Evolutionary conservation across 2,888 invertebrate genomes (phyloP).

Genomic region (Eugnorisma glareosa): DNA sequence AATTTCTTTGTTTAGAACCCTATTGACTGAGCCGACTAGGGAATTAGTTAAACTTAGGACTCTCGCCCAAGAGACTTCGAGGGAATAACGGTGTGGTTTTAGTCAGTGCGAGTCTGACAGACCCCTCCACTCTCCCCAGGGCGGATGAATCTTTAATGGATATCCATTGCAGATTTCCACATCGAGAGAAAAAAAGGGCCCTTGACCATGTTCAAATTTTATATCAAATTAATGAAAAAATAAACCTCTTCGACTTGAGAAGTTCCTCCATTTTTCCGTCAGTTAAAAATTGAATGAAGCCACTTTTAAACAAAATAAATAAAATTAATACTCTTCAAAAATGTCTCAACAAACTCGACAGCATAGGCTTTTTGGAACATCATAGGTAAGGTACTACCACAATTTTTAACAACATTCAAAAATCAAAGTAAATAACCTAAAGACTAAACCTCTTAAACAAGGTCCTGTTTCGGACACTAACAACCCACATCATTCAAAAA

Average conservation of each 20-base stretch:
- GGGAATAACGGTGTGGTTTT: too few species aligned
- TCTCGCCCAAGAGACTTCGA: neutral
- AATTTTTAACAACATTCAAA: neutral
- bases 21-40: neutral
- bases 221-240: neutral
- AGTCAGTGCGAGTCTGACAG: too few species aligned
- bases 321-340: neutral
- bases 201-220: neutral
- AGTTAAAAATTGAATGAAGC: neutral
- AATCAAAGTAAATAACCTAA: neutral
- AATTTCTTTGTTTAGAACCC: neutral
- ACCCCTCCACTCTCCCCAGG: too few species aligned
- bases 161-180: too few species aligned
- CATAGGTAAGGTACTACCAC: neutral
- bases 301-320: neutral
- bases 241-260: neutral
- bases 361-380: neutral
- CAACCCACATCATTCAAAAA: conserved; percentile 6
- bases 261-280: neutral
- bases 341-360: neutral
- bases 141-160: too few species aligned
- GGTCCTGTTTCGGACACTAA: neutral
- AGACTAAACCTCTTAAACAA: neutral
- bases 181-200: too few species aligned
- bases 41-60: neutral